Percentiles rank a stretch among this genome's conserved stretches.
phyloP scores from a whole-genome alignment of 2,113 vertebrate species.

The Myiozetetes cayanensis region DNA sequence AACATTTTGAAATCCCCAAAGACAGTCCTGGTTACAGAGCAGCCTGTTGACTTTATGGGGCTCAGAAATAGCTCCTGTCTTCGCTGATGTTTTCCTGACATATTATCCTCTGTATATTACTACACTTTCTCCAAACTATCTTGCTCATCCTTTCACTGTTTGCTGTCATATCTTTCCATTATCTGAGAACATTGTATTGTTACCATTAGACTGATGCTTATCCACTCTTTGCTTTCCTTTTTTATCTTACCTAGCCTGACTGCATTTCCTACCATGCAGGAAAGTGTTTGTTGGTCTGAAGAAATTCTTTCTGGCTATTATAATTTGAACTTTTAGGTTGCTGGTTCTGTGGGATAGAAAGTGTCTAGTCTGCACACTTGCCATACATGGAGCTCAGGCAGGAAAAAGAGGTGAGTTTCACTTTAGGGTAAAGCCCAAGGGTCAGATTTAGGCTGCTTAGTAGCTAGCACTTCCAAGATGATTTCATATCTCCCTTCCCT shows the following conservation, averaged over 20 bases:
- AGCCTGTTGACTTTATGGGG: conserved; percentile 29
- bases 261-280: background rate
- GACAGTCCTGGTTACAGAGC: background rate
- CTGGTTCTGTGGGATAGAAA: background rate
- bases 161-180: conserved; percentile 45
- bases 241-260: conserved; percentile 20
- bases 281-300: background rate
- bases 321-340: background rate
- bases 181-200: conserved; percentile 42
- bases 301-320: background rate
- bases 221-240: conserved; percentile 18
- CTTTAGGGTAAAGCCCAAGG: background rate
- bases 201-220: conserved; percentile 61
- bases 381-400: background rate
- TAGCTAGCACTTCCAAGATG: background rate
- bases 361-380: background rate
- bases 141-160: conserved; percentile 33
- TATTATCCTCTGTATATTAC: background rate
- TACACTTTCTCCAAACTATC: background rate
- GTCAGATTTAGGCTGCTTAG: background rate
- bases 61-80: conserved; percentile 30
- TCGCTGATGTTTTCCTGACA: background rate
- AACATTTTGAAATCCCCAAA: background rate
- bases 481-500: background rate
- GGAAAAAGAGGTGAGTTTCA: background rate